These are phyloP conservation scores for Amia ocellicauda DNA, from an alignment of 2,113 vertebrate species.

Conservation along the genomic window DNA sequence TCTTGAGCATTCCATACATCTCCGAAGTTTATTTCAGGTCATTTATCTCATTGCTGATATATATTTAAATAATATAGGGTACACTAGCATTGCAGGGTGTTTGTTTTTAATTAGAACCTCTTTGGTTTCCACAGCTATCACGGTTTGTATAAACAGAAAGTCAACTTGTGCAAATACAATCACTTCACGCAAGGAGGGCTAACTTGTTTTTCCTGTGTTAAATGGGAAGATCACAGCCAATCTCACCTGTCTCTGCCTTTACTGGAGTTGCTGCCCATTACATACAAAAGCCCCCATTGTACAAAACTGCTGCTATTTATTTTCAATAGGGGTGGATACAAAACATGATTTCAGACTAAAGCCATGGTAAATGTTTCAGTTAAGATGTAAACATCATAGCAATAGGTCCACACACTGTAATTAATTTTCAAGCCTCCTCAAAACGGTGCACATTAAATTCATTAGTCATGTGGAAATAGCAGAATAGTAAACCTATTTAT, in stretches of 20 bases:
- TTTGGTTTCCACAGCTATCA: slow-evolving; percentile 18
- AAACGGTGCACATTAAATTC: too few species aligned
- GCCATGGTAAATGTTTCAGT: slow-evolving; percentile 45
- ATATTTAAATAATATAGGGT: slow-evolving; percentile 11
- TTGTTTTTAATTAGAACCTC: slow-evolving; percentile 23
- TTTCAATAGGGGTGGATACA: slow-evolving; percentile 51
- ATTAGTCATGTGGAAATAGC: too few species aligned
- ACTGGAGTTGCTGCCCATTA: slow-evolving; percentile 43
- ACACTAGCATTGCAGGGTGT: background rate
- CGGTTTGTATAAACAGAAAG: slow-evolving; percentile 35
- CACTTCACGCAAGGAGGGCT: slow-evolving; percentile 44
- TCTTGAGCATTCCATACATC: slow-evolving; percentile 10
- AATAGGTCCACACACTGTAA: slow-evolving; percentile 25
- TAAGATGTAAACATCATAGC: slow-evolving; percentile 27
- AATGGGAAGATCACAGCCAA: slow-evolving; percentile 46
- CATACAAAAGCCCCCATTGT: slow-evolving; percentile 48
- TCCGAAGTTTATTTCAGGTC: slow-evolving; percentile 14
- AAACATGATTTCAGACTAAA: slow-evolving; percentile 49
- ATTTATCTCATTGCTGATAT: slow-evolving; percentile 5
- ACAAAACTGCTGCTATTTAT: slow-evolving; percentile 59
- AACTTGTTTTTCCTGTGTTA: slow-evolving; percentile 44
- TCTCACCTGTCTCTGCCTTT: slow-evolving; percentile 56
- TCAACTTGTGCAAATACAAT: slow-evolving; percentile 35
- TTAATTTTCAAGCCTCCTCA: background rate
- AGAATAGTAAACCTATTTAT: too few species aligned